These are phyloP conservation scores for Halictus rubicundus DNA, from an alignment of 1,140 invertebrate genomes.

Conservation along the genomic window DNA sequence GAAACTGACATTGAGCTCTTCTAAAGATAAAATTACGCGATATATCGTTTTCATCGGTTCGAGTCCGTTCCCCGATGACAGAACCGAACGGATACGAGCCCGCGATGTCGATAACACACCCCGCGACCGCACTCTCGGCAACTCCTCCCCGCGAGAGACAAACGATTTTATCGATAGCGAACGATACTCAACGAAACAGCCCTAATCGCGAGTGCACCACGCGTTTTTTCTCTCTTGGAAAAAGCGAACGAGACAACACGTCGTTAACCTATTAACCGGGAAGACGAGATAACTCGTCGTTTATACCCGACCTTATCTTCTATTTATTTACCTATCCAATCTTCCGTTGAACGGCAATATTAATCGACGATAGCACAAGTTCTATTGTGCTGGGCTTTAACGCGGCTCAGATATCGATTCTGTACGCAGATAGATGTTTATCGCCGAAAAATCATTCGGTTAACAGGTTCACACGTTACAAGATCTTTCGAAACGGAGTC, in stretches of 20 bases:
- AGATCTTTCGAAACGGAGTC: neutral
- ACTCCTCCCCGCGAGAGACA: slow-evolving; percentile 2
- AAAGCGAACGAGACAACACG: neutral
- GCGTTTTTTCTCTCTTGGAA: neutral
- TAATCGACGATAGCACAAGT: no score
- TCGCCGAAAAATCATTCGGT: no score
- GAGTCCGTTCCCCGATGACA: neutral
- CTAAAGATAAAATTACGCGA: slow-evolving; percentile 25
- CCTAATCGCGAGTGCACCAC: neutral
- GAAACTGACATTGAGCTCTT: slow-evolving; percentile 12
- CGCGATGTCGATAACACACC: neutral
- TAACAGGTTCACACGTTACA: neutral
- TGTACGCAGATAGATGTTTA: no score
- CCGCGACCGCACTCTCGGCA: neutral
- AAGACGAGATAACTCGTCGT: no score
- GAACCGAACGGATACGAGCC: neutral
- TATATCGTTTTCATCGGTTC: slow-evolving; percentile 10
- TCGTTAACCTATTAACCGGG: neutral
- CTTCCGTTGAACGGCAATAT: no score
- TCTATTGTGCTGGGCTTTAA: no score
- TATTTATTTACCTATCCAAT: no score
- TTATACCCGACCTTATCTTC: no score
- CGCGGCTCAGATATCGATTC: no score
- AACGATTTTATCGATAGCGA: neutral
- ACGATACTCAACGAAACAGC: neutral